A percentile compares a stretch with the other conserved stretches of the same genome.
These are phyloP conservation scores for Mastomys coucha DNA, from an alignment of 2,113 vertebrate species.

Conservation along the genomic window DNA sequence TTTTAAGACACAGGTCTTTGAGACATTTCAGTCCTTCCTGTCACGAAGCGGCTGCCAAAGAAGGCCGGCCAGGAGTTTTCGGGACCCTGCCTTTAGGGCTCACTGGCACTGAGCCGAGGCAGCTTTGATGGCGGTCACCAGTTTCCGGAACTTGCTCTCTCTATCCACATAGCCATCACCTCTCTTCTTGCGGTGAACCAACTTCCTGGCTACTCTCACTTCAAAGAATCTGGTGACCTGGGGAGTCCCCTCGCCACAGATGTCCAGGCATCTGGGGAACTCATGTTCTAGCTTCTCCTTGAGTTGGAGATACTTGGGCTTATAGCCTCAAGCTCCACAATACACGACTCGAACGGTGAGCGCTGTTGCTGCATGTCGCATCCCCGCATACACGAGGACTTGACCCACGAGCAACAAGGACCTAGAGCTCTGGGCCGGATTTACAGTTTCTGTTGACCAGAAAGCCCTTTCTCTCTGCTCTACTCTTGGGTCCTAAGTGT, in stretches of 20 bases:
- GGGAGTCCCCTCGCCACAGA: slow-evolving; percentile 81
- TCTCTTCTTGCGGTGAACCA: slow-evolving; percentile 86
- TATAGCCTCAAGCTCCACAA: slow-evolving; percentile 83
- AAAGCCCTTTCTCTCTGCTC: background rate
- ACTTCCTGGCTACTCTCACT: slow-evolving; percentile 81
- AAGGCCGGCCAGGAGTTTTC: slow-evolving; percentile 28
- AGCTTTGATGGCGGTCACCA: slow-evolving; percentile 79
- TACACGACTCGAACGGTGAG: slow-evolving; percentile 72
- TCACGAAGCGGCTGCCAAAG: slow-evolving; percentile 66
- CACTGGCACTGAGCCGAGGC: slow-evolving; percentile 67
- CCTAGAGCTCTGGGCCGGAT: background rate
- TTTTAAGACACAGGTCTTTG: no score
- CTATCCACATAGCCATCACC: slow-evolving; percentile 85
- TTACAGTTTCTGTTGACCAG: background rate
- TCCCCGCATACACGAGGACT: background rate
- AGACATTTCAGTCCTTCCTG: slow-evolving; percentile 76
- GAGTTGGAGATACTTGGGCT: slow-evolving; percentile 84
- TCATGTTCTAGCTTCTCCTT: slow-evolving; percentile 82
- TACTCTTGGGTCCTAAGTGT: background rate
- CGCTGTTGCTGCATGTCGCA: background rate
- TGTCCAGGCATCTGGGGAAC: slow-evolving; percentile 82
- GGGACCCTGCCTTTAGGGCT: slow-evolving; percentile 49
- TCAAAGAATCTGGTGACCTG: slow-evolving; percentile 86
- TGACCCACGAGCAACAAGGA: background rate
- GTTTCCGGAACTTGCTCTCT: slow-evolving; percentile 75